Conservation (phyloP, 2,113 vertebrate genomes). For the Notothenia coriiceps region DNA sequence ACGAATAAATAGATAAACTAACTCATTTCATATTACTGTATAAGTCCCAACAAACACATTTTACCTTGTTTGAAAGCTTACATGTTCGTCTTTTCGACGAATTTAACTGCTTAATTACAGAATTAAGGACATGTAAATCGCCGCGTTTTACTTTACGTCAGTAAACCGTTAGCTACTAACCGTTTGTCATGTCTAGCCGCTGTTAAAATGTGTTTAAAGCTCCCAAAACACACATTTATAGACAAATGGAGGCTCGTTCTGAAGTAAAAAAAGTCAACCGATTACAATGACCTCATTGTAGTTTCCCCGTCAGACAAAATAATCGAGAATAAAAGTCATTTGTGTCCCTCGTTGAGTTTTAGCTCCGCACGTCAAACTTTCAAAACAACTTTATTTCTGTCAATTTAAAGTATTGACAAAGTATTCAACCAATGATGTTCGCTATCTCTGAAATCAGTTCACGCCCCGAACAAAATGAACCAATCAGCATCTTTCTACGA, state of each 20-base stretch:
- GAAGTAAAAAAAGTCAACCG: neutral
- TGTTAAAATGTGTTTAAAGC: neutral
- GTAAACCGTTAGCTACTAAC: neutral
- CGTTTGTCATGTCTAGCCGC: neutral
- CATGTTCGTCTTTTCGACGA: neutral
- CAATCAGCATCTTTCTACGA: neutral
- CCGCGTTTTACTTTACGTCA: neutral
- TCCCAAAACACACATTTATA: neutral
- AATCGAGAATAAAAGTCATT: neutral
- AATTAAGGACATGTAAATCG: neutral
- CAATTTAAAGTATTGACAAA: neutral
- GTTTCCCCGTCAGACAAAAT: rapidly evolving
- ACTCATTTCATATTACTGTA: neutral
- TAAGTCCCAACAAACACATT: neutral
- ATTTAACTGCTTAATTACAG: no score
- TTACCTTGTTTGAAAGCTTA: neutral
- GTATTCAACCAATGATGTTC: conserved; percentile 10
- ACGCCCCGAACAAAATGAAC: neutral
- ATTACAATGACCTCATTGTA: neutral
- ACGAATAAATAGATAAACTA: no score
- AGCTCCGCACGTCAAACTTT: neutral
- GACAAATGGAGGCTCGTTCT: neutral
- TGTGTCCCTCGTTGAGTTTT: neutral
- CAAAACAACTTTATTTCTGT: rapidly evolving
- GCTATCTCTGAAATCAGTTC: neutral